These are phyloP conservation scores for Thunnus albacares DNA, from an alignment of 2,797 vertebrate genomes.

Conservation along the genomic window DNA sequence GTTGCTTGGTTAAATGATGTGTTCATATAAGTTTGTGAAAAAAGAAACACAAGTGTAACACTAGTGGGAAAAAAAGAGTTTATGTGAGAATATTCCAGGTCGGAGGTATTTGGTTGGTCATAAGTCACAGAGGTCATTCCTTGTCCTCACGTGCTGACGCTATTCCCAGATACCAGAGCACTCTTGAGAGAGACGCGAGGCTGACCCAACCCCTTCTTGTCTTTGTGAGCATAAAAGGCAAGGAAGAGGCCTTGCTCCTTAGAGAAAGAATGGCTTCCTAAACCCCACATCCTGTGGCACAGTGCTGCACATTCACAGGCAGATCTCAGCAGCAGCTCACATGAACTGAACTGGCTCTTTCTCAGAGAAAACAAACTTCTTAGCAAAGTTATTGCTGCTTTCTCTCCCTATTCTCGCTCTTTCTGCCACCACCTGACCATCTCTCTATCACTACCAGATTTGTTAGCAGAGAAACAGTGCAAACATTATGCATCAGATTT, in stretches of 20 bases:
- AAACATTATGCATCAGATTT: slow-evolving; percentile 5
- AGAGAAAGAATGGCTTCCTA: slow-evolving; percentile 79
- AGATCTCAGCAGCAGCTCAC: slow-evolving; percentile 42
- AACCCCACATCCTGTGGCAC: slow-evolving; percentile 74
- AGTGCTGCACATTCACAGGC: slow-evolving; percentile 60
- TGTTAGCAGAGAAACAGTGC: slow-evolving; percentile 13
- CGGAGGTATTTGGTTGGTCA: slow-evolving; percentile 25
- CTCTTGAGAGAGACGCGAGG: slow-evolving; percentile 72
- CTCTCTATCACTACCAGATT: slow-evolving; percentile 18
- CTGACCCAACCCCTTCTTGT: slow-evolving; percentile 80
- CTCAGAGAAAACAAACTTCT: slow-evolving; percentile 54
- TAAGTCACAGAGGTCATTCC: slow-evolving; percentile 71
- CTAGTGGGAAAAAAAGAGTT: background rate
- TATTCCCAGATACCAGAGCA: slow-evolving; percentile 75
- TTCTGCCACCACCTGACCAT: slow-evolving; percentile 2
- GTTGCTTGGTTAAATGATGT: no score
- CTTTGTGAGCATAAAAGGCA: slow-evolving; percentile 86
- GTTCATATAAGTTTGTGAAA: background rate
- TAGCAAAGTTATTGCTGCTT: slow-evolving; percentile 43
- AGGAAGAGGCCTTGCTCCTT: slow-evolving; percentile 78
- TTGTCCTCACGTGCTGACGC: slow-evolving; percentile 67
- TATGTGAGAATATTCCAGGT: slow-evolving; percentile 51
- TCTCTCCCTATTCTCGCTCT: slow-evolving; percentile 5
- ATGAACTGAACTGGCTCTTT: slow-evolving; percentile 56
- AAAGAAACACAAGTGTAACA: background rate